phyloP scores from a whole-genome alignment of 2,113 vertebrate species.

The Cyprinus carpio region DNA sequence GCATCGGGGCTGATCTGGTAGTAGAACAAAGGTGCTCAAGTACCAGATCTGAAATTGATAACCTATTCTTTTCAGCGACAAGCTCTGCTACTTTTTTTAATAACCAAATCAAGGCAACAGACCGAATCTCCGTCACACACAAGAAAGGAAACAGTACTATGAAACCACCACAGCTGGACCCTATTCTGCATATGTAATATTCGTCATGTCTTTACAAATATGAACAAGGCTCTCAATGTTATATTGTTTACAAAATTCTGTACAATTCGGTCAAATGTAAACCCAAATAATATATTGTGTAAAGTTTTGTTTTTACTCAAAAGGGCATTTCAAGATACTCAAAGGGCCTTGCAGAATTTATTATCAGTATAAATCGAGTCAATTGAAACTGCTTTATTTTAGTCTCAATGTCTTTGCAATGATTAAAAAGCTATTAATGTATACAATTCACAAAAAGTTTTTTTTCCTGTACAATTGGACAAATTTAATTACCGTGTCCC shows the following conservation, averaged over 20 bases:
- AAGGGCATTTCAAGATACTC: no score
- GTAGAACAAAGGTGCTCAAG: slow-evolving; percentile 9
- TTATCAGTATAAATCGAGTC: no score
- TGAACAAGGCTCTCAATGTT: neutral
- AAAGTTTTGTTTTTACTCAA: no score
- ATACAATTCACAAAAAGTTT: no score
- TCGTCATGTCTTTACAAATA: neutral
- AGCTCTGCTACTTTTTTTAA: neutral
- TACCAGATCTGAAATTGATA: neutral
- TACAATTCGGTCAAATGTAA: no score
- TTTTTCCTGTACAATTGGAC: no score
- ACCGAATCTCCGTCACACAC: slow-evolving; percentile 13
- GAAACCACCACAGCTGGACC: neutral
- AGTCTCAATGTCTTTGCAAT: no score
- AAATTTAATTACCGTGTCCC: neutral
- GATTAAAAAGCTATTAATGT: no score
- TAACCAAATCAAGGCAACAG: slow-evolving; percentile 1
- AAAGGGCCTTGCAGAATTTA: no score
- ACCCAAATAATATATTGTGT: no score
- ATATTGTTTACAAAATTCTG: neutral
- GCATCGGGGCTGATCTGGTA: neutral
- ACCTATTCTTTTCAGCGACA: slow-evolving; percentile 5
- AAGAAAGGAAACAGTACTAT: neutral
- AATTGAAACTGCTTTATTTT: no score
- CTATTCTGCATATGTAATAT: no score